Evolutionary conservation across 2,888 invertebrate species (phyloP).

Genomic region (Tipula helvola): DNA sequence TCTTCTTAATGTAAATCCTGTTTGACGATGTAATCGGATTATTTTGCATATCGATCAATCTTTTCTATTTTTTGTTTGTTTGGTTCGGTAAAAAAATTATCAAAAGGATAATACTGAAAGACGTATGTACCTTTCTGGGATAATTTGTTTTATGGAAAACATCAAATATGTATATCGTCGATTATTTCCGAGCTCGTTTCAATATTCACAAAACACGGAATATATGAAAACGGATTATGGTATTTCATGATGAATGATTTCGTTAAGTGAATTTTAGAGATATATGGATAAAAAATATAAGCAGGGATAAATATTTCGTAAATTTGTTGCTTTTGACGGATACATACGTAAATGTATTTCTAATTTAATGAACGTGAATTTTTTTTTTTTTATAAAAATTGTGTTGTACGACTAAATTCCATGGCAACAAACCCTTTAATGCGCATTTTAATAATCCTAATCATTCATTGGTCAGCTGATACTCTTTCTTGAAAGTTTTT

Average conservation of each 20-base stretch:
- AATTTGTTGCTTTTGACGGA: background rate
- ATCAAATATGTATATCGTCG: background rate
- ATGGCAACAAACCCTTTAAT: too few species aligned
- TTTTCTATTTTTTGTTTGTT: background rate
- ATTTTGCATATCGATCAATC: background rate
- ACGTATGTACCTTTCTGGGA: background rate
- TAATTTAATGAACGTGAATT: background rate
- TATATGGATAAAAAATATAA: background rate
- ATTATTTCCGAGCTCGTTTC: background rate
- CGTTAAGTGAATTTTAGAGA: background rate
- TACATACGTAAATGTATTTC: too few species aligned
- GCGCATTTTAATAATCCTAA: too few species aligned
- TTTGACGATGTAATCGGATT: background rate
- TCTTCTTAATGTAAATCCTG: background rate
- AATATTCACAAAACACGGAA: background rate
- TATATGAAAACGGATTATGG: background rate
- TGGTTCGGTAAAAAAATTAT: background rate
- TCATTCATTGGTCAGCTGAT: too few species aligned
- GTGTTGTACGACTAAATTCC: too few species aligned
- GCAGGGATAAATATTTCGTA: background rate
- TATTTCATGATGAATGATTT: background rate
- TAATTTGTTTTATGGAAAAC: background rate
- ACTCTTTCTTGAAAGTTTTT: too few species aligned
- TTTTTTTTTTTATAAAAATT: too few species aligned
- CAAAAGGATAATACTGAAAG: background rate